These are phyloP conservation scores for Harlomillsia oculata DNA, from an alignment of 1,140 invertebrate species.

Conservation along the genomic window DNA sequence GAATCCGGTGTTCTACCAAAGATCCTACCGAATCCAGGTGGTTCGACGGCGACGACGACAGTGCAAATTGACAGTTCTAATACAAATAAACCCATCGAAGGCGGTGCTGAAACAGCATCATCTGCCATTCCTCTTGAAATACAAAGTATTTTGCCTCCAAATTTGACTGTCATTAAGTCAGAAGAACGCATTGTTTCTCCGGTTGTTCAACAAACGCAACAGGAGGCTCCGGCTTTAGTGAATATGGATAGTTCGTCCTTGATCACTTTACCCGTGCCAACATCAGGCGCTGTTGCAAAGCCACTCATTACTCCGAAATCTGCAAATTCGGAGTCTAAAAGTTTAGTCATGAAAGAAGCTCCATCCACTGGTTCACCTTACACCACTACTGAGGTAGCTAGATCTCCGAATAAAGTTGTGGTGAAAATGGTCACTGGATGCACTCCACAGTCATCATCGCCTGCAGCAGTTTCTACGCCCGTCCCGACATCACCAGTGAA, in stretches of 20 bases:
- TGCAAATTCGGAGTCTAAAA: no score
- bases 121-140: background rate
- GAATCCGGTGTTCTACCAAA: no score
- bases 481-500: background rate
- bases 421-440: conserved; percentile 6
- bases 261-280: background rate
- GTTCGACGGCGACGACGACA: no score
- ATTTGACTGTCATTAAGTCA: conserved; percentile 8
- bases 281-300: background rate
- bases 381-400: background rate
- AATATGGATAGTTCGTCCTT: background rate
- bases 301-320: no score
- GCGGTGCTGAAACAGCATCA: no score
- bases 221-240: background rate
- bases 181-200: background rate
- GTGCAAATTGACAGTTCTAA: no score
- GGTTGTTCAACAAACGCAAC: background rate
- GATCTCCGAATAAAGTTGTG: background rate
- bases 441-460: background rate
- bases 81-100: no score
- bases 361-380: background rate
- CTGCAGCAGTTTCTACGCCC: background rate
- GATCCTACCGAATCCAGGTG: no score
- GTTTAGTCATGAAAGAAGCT: background rate
- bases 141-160: conserved; percentile 3